These are phyloP conservation scores for Troilus luridus DNA, from an alignment of 2,888 invertebrate genomes.

Conservation along the genomic window DNA sequence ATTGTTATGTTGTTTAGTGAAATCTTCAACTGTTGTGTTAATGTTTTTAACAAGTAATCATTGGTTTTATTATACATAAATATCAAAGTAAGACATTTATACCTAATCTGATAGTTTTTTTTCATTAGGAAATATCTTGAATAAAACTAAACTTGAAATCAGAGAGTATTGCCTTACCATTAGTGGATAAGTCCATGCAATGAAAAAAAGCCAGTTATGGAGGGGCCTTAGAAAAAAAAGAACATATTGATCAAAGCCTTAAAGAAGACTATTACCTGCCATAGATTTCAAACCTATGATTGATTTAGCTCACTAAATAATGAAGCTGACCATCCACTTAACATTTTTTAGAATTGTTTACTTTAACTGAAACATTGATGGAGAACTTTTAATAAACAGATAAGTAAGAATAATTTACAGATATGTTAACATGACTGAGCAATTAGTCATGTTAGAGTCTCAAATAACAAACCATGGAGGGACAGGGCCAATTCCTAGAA, in stretches of 20 bases:
- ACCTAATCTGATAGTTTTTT: neutral
- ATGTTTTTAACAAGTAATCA: neutral
- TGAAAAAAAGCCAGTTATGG: constrained; percentile 46
- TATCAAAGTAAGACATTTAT: neutral
- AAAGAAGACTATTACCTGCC: neutral
- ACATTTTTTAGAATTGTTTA: too few species aligned
- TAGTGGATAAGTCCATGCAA: neutral
- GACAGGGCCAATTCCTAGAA: too few species aligned
- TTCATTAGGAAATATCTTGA: neutral
- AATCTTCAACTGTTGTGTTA: neutral
- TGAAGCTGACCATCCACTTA: neutral
- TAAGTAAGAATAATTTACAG: too few species aligned
- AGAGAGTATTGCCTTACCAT: neutral
- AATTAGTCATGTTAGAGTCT: too few species aligned
- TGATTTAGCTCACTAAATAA: neutral
- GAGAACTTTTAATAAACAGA: neutral
- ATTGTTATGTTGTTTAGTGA: neutral
- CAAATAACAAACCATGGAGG: too few species aligned
- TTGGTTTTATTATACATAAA: neutral
- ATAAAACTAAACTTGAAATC: neutral
- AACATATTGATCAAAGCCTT: neutral
- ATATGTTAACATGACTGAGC: too few species aligned
- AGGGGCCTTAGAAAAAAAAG: neutral
- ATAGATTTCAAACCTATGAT: neutral
- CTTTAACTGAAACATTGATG: neutral